Conservation (phyloP, 2,888 invertebrate genomes). For the Alviniconcha strummeri region DNA sequence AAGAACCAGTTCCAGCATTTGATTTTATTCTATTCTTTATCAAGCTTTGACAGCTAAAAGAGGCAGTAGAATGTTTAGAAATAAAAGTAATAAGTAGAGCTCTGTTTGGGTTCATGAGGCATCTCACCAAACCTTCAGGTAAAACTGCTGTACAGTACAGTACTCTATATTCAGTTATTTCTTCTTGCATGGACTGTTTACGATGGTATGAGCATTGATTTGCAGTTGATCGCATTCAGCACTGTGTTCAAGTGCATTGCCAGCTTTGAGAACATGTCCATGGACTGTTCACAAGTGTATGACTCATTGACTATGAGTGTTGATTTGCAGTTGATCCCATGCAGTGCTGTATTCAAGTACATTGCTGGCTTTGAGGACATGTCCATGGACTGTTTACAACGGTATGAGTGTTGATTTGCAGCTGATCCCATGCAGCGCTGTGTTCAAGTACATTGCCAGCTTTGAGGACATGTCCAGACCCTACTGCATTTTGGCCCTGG, state of each 20-base stretch:
- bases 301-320: background rate
- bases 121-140: too few relatives aligned
- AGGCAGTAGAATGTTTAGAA: too few relatives aligned
- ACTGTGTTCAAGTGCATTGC: conserved; percentile 91
- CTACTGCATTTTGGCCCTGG: conserved; percentile 88
- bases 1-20: too few relatives aligned
- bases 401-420: conserved; percentile 55
- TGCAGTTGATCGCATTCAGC: conserved; percentile 88
- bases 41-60: too few relatives aligned
- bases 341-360: conserved; percentile 90
- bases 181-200: too few relatives aligned
- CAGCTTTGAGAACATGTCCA: conserved; percentile 87
- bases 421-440: conserved; percentile 92
- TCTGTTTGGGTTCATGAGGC: too few relatives aligned
- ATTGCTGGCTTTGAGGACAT: conserved; percentile 92
- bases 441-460: conserved; percentile 89
- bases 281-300: too few relatives aligned
- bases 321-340: conserved; percentile 83
- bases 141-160: too few relatives aligned
- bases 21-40: too few relatives aligned
- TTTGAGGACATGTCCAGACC: conserved; percentile 91
- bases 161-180: too few relatives aligned
- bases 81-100: too few relatives aligned
- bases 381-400: conserved; percentile 69
- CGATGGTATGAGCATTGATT: conserved; percentile 23